Evolutionary conservation across 2,113 vertebrate genomes (phyloP), one percentile per base, ranked within the genome.

Genomic region (Malurus elegans): DNA sequence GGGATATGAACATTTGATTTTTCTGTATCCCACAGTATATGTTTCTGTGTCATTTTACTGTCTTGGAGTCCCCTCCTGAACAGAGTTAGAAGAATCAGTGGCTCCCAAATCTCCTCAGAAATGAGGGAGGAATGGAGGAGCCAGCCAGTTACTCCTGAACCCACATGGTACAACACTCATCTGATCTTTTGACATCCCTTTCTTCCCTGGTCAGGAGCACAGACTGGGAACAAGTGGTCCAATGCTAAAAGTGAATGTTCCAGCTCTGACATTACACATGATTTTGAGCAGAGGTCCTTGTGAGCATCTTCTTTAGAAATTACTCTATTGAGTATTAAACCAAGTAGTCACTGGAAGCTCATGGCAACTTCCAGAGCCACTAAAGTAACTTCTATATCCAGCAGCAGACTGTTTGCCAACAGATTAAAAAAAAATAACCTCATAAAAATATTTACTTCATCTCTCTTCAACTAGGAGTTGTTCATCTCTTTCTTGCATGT

Each of bases 191-290:
- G 16, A 14, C 20, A 64, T 20, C 23, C n/a, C 19, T 80, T 76
- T 48, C 56, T 36, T 40, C 16, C 40, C 36, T 51, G 42, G 7
- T 40, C 18, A 66, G 60, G 60, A 88, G 42, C 40, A 89, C 42
- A 79, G 65, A 26, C 32, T 54, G 42, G 61, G 78, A 62, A 12
- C 45, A 80, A 40, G 14, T 26, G 32, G 6, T 47, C 38, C 29
- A 57, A 5, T 29, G 62, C 18, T 10, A 32, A 38, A 75, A 65
- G 23, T 2, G 2, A 58, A 66, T 25, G 10, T 47, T 23, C 21
- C 56, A 74, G 1, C 13, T 0, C 0, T 16, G 54, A 28, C 12
- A 16, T 28, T 51, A 20, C 12, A 38, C 6, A 3, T 9, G 6
- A 28, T 53, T 75, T 60, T 76, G 36, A 73, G 50, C 8, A 61